Evolutionary conservation across 2,113 vertebrate species (phyloP).

Genomic region (Crotophaga sulcirostris): DNA sequence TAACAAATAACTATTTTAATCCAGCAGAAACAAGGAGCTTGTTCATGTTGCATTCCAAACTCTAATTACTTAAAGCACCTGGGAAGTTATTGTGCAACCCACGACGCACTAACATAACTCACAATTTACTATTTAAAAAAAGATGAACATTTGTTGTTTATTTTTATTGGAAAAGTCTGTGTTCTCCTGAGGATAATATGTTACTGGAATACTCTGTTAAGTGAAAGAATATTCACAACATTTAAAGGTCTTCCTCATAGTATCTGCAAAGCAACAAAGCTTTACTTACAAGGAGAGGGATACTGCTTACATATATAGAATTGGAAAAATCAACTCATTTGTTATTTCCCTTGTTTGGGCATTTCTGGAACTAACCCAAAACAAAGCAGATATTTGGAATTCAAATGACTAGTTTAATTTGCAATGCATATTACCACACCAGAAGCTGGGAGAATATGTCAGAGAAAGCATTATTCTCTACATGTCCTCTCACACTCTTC

Average conservation of each 20-base stretch:
- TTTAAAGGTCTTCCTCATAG: background rate
- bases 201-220: background rate
- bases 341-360: background rate
- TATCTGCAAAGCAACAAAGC: background rate
- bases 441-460: background rate
- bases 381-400: background rate
- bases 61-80: background rate
- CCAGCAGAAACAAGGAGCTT: background rate
- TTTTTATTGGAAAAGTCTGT: background rate
- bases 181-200: background rate
- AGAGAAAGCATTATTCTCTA: background rate
- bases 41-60: background rate
- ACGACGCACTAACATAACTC: background rate
- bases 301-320: background rate
- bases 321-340: background rate
- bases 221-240: background rate
- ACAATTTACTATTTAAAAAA: background rate
- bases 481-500: background rate
- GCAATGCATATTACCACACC: background rate
- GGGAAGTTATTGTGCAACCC: background rate
- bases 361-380: background rate
- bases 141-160: accelerated
- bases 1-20: background rate
- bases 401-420: background rate
- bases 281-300: background rate